phyloP scores from a whole-genome alignment of 2,797 vertebrate species.

The Chelidonichthys spinosus region DNA sequence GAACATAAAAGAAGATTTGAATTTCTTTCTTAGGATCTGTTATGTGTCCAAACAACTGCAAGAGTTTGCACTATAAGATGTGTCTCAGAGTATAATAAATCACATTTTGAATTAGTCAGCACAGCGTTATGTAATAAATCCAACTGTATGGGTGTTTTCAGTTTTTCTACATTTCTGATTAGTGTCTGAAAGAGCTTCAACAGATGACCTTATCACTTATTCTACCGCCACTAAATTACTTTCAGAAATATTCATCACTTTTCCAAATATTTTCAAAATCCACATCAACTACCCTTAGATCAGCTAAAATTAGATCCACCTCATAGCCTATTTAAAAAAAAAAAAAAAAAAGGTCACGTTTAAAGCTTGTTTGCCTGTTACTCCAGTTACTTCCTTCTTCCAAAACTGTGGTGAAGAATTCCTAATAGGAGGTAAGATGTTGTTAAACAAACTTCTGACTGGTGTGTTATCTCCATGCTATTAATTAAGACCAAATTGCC shows the following conservation, averaged over 20 bases:
- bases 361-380: too few relatives aligned
- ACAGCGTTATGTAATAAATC: slow-evolving; percentile 23
- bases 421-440: too few relatives aligned
- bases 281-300: too few relatives aligned
- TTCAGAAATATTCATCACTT: too few relatives aligned
- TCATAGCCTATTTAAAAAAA: too few relatives aligned
- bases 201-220: neutral
- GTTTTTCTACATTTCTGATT: neutral
- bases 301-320: too few relatives aligned
- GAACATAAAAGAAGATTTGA: slow-evolving; percentile 8
- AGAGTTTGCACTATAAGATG: slow-evolving; percentile 17
- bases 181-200: neutral
- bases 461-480: too few relatives aligned
- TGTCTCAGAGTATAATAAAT: slow-evolving; percentile 36
- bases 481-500: neutral
- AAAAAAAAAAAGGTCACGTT: too few relatives aligned
- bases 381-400: too few relatives aligned
- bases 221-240: neutral
- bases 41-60: slow-evolving; percentile 22
- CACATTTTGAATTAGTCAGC: neutral
- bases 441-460: too few relatives aligned
- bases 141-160: neutral
- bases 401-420: too few relatives aligned
- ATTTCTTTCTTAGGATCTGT: slow-evolving; percentile 23
- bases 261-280: too few relatives aligned